phyloP scores from a whole-genome alignment of 1,140 invertebrate genomes.

The Sycophaga agraensis region DNA sequence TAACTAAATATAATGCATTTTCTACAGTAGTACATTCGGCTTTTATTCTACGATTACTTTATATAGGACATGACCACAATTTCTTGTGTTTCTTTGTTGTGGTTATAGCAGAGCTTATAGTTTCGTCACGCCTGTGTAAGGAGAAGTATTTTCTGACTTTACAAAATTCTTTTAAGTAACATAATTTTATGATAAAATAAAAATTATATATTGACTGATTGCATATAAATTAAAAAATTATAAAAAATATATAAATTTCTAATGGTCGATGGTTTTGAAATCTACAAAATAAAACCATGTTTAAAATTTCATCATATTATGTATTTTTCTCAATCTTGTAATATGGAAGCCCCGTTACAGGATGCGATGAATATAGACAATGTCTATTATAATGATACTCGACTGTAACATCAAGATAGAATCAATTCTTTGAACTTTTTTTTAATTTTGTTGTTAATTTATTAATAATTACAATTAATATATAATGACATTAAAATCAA shows the following conservation, averaged over 20 bases:
- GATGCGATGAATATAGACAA: constrained; percentile 17
- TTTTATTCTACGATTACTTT: not conserved
- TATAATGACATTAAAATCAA: not conserved
- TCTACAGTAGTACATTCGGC: not conserved
- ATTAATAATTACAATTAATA: not conserved
- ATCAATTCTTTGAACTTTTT: constrained; percentile 3
- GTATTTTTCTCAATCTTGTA: constrained; percentile 19
- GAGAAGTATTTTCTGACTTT: not conserved
- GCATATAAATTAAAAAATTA: not conserved
- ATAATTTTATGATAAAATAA: not conserved
- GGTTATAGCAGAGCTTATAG: no score
- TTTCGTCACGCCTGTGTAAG: constrained; percentile 17
- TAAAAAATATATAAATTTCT: no score
- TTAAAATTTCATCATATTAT: constrained; percentile 27
- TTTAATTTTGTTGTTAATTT: not conserved
- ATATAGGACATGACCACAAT: constrained; percentile 17
- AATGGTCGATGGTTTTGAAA: not conserved
- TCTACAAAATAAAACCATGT: not conserved
- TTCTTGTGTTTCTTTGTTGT: not conserved
- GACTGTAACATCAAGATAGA: constrained; percentile 26
- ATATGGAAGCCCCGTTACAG: constrained; percentile 29
- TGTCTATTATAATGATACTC: constrained; percentile 28
- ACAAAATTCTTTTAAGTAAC: not conserved
- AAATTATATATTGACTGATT: not conserved
- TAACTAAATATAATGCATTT: not conserved